Evolutionary conservation across 2,888 invertebrate species (phyloP), one percentile per base, ranked within the genome.

Genomic region (Melieria picta): DNA sequence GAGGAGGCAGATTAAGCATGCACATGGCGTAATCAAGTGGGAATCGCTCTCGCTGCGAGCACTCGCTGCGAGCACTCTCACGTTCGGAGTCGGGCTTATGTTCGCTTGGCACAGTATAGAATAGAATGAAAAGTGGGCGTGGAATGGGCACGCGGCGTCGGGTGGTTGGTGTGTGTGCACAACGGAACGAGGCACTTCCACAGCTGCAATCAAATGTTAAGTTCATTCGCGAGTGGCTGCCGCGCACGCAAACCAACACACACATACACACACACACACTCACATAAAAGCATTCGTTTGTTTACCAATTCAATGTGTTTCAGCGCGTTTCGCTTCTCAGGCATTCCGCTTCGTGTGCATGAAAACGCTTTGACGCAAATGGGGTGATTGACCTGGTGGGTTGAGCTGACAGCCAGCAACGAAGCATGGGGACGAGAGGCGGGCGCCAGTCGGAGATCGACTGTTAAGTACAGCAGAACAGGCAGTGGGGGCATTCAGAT

Each of bases 321-420:
- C 50, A 50, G 7, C 11, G 7, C 50, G 11, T 50, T 50, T 50
- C 11, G 52, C 30, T 43, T 63, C 63, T 63, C 48, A 16, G 30
- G 30, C 48, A 13, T 50, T 62, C 30, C 30, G n/a, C 47, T 13
- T 61, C 30, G 10, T 64, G 30, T 45, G 45, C 46, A 60, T 67
- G 62, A 68, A 43, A 72, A 61, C 65, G 62, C 30, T 64, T 73
- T 71, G 69, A 73, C 71, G 68, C 68, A 61, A 68, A 52, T 65
- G 68, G 65, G 73, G 73, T 73, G 67, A 67, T 61, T 68, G 73
- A 73, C 67, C 73, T 48, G 63, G n/a, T 16, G 46, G 7, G 45
- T 48, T 30, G 30, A 30, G 30, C 30, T 30, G 30, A 30, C 30
- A 30, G 30, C 30, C 30, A 30, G 30, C 30, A 50, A 42, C 11